phyloP scores from a whole-genome alignment of 2,113 vertebrate species.

The Perognathus longimembris region DNA sequence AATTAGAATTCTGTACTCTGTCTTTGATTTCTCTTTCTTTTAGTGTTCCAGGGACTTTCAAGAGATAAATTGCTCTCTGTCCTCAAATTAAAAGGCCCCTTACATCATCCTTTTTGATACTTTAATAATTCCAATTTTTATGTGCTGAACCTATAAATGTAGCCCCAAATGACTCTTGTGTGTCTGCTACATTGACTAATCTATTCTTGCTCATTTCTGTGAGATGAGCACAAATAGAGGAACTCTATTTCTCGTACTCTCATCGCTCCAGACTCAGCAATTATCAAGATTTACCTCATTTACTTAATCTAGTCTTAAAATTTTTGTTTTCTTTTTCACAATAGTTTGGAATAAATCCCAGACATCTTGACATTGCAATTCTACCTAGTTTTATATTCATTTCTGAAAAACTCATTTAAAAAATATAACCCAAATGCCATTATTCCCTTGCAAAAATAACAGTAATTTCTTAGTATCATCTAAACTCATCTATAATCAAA shows the following conservation, averaged over 20 bases:
- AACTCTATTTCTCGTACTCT: neutral
- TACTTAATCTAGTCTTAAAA: slow-evolving; percentile 39
- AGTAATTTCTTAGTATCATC: slow-evolving; percentile 53
- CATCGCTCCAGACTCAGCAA: neutral
- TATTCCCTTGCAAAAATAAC: slow-evolving; percentile 45
- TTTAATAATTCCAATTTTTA: neutral
- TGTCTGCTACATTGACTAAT: neutral
- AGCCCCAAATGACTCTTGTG: neutral
- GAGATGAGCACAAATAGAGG: neutral
- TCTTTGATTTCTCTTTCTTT: slow-evolving; percentile 4
- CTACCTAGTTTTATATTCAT: slow-evolving; percentile 33
- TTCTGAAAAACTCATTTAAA: slow-evolving; percentile 44
- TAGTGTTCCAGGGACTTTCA: neutral
- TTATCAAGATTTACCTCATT: slow-evolving; percentile 44
- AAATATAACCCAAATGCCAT: neutral
- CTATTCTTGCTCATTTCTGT: neutral
- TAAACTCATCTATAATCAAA: slow-evolving; percentile 60
- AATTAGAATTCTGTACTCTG: slow-evolving; percentile 4
- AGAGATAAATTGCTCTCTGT: slow-evolving; percentile 23
- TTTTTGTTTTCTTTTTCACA: slow-evolving; percentile 3
- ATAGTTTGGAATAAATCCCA: slow-evolving; percentile 22
- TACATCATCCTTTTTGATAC: neutral
- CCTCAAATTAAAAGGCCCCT: neutral
- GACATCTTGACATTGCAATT: neutral
- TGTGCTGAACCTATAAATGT: neutral